Percentiles rank a stretch among this genome's conserved stretches.
phyloP scores from a whole-genome alignment of 2,113 vertebrate genomes.

The Paracanthobrama guichenoti region DNA sequence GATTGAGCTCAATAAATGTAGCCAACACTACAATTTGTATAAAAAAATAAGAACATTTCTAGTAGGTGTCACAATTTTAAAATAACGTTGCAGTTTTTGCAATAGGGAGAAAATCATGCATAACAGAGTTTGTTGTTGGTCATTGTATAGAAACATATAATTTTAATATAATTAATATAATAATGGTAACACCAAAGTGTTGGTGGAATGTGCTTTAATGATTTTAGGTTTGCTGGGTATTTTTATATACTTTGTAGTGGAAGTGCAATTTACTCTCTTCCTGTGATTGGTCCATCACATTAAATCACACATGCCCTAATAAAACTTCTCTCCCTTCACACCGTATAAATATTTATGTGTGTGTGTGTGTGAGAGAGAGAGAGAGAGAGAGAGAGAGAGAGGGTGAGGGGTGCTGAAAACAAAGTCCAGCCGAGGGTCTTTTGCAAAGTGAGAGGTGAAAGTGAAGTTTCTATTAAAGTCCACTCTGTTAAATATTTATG shows the following conservation, averaged over 20 bases:
- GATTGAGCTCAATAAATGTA: not conserved
- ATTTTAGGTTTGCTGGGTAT: constrained; percentile 63
- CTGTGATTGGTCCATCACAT: constrained; percentile 68
- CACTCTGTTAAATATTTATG: constrained; percentile 57
- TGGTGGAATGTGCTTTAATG: constrained; percentile 7
- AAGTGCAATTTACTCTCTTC: constrained; percentile 63
- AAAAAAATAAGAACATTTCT: not conserved
- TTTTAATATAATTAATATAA: too few relatives aligned
- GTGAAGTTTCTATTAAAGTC: constrained; percentile 51
- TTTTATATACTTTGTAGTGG: constrained; percentile 62
- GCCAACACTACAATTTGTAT: too few relatives aligned
- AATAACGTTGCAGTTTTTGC: not conserved
- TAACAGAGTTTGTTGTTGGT: not conserved
- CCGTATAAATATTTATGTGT: constrained; percentile 62
- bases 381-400: constrained; percentile 38
- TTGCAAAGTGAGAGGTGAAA: constrained; percentile 45
- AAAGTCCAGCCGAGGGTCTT: constrained; percentile 52
- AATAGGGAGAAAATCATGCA: not conserved
- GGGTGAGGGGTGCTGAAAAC: constrained; percentile 40
- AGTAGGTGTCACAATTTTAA: not conserved
- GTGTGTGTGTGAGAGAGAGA: not conserved
- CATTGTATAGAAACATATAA: too few relatives aligned
- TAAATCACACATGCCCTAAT: constrained; percentile 60
- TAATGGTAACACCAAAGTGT: not conserved
- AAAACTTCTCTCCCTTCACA: constrained; percentile 48